Conservation (phyloP, 1,140 invertebrate species). For the Drosophila miranda region DNA sequence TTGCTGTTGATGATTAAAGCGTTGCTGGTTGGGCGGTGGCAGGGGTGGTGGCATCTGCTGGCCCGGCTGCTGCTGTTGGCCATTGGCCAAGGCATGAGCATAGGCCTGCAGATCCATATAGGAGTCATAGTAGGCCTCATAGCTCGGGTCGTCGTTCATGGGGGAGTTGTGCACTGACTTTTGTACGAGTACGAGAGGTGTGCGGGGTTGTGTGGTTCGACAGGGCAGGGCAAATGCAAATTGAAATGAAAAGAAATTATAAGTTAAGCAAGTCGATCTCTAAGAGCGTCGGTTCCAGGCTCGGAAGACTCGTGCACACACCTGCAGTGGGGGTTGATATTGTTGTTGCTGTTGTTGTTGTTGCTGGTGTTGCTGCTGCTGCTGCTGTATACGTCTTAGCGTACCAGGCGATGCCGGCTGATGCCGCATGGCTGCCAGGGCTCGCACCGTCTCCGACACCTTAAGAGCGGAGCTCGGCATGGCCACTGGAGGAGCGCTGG, state of each 20-base stretch:
- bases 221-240: constrained; percentile 48
- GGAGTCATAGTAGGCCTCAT: constrained; percentile 73
- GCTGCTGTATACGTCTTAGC: constrained; percentile 83
- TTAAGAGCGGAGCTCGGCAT: constrained; percentile 83
- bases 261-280: constrained; percentile 31
- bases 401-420: constrained; percentile 92
- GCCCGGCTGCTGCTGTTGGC: constrained; percentile 42
- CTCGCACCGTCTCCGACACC: constrained; percentile 94
- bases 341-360: constrained; percentile 30
- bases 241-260: constrained; percentile 60
- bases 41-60: constrained; percentile 47
- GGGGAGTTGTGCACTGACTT: constrained; percentile 59
- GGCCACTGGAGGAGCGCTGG: constrained; percentile 34
- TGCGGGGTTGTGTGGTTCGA: constrained; percentile 25
- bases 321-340: constrained; percentile 56
- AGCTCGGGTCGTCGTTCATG: constrained; percentile 52
- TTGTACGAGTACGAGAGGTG: constrained; percentile 20
- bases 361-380: constrained; percentile 53
- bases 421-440: constrained; percentile 91
- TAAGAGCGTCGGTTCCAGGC: constrained; percentile 34
- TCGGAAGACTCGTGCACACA: constrained; percentile 59
- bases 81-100: constrained; percentile 44
- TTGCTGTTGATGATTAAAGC: constrained; percentile 40
- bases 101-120: constrained; percentile 72
- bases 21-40: constrained; percentile 50